Evolutionary conservation across 2,113 vertebrate genomes (phyloP).

Genomic region (Channa maculata): DNA sequence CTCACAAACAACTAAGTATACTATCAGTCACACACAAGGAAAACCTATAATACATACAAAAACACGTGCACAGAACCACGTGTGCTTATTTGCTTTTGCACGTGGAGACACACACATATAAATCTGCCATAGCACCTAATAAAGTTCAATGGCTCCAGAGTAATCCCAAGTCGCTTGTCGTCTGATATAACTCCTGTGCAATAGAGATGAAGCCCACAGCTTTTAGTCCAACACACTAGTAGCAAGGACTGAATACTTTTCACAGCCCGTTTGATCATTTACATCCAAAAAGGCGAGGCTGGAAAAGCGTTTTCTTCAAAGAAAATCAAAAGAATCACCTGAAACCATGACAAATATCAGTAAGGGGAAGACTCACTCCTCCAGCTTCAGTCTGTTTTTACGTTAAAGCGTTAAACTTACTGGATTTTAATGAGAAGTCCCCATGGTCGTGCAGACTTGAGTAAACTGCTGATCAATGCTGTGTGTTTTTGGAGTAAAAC

Average conservation of each 20-base stretch:
- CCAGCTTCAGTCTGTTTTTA: background rate
- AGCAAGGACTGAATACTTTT: background rate
- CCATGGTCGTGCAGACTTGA: too few species aligned
- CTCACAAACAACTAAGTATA: background rate
- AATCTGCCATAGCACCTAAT: background rate
- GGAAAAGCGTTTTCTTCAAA: background rate
- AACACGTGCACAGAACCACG: background rate
- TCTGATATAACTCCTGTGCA: conserved; percentile 12
- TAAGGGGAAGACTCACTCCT: background rate
- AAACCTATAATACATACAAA: background rate
- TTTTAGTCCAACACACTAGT: conserved; percentile 4
- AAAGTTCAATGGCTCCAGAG: conserved; percentile 38
- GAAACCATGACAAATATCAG: conserved; percentile 10
- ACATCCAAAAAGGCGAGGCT: conserved; percentile 1
- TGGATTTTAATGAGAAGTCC: too few species aligned
- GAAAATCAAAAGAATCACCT: conserved; percentile 3
- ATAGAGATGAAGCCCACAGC: background rate
- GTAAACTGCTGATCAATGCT: too few species aligned
- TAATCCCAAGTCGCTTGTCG: conserved; percentile 14
- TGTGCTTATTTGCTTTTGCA: background rate
- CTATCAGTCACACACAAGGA: conserved; percentile 3
- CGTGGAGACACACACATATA: conserved; percentile 14
- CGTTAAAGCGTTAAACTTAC: too few species aligned
- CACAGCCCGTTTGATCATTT: conserved; percentile 11
- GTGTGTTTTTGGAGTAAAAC: too few species aligned